Conservation (phyloP, 2,113 vertebrate genomes). For the Ammodytes marinus region DNA sequence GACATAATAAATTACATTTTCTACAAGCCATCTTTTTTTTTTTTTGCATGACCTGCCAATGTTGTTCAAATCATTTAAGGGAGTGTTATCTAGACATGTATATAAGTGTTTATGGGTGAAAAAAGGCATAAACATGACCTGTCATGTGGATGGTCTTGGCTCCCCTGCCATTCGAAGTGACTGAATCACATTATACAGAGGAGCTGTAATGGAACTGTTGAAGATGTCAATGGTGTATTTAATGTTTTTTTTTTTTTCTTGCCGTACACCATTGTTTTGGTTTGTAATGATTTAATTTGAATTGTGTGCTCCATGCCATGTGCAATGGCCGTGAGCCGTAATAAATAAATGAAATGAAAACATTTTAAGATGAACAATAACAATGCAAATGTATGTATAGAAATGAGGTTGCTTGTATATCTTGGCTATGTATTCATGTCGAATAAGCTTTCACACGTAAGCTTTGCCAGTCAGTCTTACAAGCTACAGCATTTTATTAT, state of each 20-base stretch:
- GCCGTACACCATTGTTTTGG: too few species aligned
- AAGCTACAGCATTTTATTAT: slow-evolving; percentile 75
- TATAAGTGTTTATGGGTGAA: not conserved
- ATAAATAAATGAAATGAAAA: too few species aligned
- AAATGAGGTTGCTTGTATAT: slow-evolving; percentile 42
- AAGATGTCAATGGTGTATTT: slow-evolving; percentile 17
- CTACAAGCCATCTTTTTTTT: not conserved
- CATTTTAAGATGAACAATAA: slow-evolving; percentile 26
- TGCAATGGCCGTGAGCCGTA: too few species aligned
- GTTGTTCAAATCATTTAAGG: not conserved
- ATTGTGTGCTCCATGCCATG: too few species aligned
- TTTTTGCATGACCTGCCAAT: not conserved
- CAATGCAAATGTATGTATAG: slow-evolving; percentile 41
- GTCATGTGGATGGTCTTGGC: slow-evolving; percentile 7
- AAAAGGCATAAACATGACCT: slow-evolving; percentile 9
- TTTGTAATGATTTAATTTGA: too few species aligned
- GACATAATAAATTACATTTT: not conserved
- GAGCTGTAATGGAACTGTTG: slow-evolving; percentile 27
- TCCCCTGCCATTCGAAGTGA: slow-evolving; percentile 1
- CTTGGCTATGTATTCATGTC: slow-evolving; percentile 51
- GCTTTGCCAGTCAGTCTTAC: slow-evolving; percentile 77
- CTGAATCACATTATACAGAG: slow-evolving; percentile 22
- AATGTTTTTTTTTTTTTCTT: too few species aligned
- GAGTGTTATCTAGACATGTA: slow-evolving; percentile 1
- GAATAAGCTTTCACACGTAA: slow-evolving; percentile 70